Conservation (phyloP, 2,113 vertebrate genomes). For the Lepisosteus oculatus region DNA sequence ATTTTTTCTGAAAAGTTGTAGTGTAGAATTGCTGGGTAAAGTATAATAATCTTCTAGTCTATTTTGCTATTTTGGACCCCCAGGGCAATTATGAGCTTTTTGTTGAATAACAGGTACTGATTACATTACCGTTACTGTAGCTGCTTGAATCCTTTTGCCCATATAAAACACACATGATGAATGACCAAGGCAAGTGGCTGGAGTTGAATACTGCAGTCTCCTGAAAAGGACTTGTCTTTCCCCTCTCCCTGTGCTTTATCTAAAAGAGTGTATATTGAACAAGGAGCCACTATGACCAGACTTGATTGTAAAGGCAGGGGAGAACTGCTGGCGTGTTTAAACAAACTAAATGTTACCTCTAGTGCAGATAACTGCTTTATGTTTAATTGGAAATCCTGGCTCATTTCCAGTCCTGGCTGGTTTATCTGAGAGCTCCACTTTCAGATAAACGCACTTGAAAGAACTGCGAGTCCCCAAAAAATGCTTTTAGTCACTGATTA, state of each 20-base stretch:
- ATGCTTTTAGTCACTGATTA: no score
- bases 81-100: no score
- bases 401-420: no score
- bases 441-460: no score
- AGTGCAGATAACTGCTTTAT: neutral
- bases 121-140: neutral
- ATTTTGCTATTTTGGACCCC: no score
- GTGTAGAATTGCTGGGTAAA: no score
- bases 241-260: neutral
- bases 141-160: neutral
- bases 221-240: neutral
- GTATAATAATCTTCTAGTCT: no score
- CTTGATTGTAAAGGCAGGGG: no score
- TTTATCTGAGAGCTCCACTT: no score
- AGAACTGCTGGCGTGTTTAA: neutral
- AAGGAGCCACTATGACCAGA: neutral
- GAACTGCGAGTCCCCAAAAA: no score
- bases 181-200: neutral
- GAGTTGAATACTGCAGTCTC: neutral
- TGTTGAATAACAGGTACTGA: neutral
- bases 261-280: neutral
- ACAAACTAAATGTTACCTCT: neutral
- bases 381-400: no score
- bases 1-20: no score
- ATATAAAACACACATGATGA: constrained; percentile 2